A percentile compares a stretch with the other conserved stretches of the same genome.
These are phyloP conservation scores for Polylopha cassiicola DNA, from an alignment of 2,888 invertebrate genomes.

Conservation along the genomic window DNA sequence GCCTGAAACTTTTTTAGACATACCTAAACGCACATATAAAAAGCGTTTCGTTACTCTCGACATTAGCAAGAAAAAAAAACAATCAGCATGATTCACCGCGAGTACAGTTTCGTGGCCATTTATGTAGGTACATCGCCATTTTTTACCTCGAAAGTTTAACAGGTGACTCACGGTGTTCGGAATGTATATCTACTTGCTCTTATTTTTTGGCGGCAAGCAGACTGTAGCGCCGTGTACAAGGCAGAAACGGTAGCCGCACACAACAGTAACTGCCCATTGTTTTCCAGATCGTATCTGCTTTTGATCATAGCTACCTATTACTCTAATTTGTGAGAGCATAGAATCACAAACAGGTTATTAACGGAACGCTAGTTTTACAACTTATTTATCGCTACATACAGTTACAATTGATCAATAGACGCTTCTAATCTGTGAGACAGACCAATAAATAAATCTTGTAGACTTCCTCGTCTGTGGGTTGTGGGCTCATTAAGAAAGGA, in stretches of 20 bases:
- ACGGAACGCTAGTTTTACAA: constrained; percentile 9
- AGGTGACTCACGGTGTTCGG: constrained; percentile 53
- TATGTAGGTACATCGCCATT: constrained; percentile 32
- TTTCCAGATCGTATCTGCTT: constrained; percentile 17
- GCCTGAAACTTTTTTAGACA: background rate
- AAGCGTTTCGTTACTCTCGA: background rate
- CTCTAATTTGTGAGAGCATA: no score
- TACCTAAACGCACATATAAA: no score
- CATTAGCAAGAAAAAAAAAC: constrained; percentile 12
- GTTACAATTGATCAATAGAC: constrained; percentile 13
- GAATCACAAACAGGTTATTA: constrained; percentile 19
- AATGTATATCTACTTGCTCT: constrained; percentile 26
- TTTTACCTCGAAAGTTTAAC: constrained; percentile 60
- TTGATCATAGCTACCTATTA: no score
- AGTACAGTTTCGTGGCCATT: constrained; percentile 24
- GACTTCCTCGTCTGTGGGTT: constrained; percentile 21
- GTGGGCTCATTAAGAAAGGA: no score
- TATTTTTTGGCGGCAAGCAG: constrained; percentile 17
- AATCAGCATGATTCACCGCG: constrained; percentile 26
- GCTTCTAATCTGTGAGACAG: constrained; percentile 16
- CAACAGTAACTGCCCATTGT: constrained; percentile 10
- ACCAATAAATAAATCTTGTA: constrained; percentile 17
- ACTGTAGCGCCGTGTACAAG: constrained; percentile 14
- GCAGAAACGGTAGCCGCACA: background rate
- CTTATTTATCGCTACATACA: constrained; percentile 7